phyloP scores from a whole-genome alignment of 2,797 vertebrate genomes.

The Morus bassanus region DNA sequence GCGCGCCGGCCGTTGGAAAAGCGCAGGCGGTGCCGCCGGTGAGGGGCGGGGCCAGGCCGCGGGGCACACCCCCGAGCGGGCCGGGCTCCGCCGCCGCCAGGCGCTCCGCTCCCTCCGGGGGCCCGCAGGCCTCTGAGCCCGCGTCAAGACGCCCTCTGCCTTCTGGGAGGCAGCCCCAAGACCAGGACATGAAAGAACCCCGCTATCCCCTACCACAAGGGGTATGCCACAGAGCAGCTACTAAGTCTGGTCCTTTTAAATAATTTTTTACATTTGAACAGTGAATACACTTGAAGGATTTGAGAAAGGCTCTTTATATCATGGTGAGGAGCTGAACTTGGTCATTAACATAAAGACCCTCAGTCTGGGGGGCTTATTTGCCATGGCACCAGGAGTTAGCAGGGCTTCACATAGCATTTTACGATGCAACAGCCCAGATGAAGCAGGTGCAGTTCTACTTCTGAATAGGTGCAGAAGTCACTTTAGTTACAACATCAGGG shows the following conservation, averaged over 20 bases:
- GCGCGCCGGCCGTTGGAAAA: not conserved
- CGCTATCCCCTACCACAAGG: rapidly evolving
- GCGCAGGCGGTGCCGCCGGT: not conserved
- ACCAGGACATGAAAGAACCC: rapidly evolving
- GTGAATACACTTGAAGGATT: no score
- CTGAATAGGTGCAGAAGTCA: not conserved
- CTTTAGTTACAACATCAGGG: not conserved
- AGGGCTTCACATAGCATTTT: not conserved
- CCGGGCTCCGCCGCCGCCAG: no score
- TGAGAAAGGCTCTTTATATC: not conserved
- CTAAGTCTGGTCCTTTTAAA: not conserved
- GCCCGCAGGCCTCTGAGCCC: no score
- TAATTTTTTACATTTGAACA: no score
- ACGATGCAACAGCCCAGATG: rapidly evolving
- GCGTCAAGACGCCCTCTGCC: no score
- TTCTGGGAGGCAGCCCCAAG: not conserved
- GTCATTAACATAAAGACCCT: not conserved
- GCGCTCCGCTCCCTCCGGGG: no score
- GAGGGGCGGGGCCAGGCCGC: no score
- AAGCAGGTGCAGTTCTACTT: not conserved
- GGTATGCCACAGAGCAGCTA: rapidly evolving
- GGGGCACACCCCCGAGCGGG: not conserved
- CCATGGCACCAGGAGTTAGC: rapidly evolving
- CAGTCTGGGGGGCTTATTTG: not conserved
- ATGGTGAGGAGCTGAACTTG: not conserved